Base-by-base conservation (phyloP, 1,140 invertebrate species). In the Frieseomelitta varia region DNA sequence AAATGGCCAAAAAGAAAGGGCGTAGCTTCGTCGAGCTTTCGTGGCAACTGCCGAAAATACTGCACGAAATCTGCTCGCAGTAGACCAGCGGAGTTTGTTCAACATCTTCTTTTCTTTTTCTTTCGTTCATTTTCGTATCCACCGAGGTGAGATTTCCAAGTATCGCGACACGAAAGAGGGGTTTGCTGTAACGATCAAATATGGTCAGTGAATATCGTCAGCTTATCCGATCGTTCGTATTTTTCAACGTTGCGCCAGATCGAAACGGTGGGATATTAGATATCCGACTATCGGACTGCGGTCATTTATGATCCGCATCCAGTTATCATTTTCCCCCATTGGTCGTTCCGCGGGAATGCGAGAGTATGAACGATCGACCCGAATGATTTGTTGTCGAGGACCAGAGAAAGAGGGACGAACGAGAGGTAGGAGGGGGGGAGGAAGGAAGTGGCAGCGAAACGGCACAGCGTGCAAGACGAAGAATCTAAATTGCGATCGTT, bases 211-310 rank as follows among this genome's bases (percentile, higher is more conserved):
- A 78, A 86, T 81, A 83, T 21, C 69, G 79, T 72, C 30, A 30
- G 87, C 81, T 92, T 92, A 92, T 92, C 92, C 77, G 91, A 91
- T 91, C 58, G 58, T 79, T 90, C 92, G 89, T 92, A 92, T 92
- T 92, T 92, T 91, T 91, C 87, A 83, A 63, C 81, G 87, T 88
- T 85, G 88, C 81, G 77, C 79, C 56, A 76, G 68, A 81, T 90
- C 39, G 39, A 88, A 90, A 91, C 91, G 77, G 67, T 91, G 87
- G 90, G 91, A 91, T 92, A 92, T 92, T 92, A 92, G 90, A 92
- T 91, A 92, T 92, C 91, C 88, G 91, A 88, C 86, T 91, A 92
- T 92, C 90, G 84, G 84, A 71, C 79, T 81, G 82, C 85, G 90
- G 86, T 92, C 88, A 91, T 91, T 92, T 92, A 90, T 88, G 84